Evolutionary conservation across 2,888 invertebrate genomes (phyloP), one percentile per base, ranked within the genome.

Genomic region (Meteorus cinctellus): DNA sequence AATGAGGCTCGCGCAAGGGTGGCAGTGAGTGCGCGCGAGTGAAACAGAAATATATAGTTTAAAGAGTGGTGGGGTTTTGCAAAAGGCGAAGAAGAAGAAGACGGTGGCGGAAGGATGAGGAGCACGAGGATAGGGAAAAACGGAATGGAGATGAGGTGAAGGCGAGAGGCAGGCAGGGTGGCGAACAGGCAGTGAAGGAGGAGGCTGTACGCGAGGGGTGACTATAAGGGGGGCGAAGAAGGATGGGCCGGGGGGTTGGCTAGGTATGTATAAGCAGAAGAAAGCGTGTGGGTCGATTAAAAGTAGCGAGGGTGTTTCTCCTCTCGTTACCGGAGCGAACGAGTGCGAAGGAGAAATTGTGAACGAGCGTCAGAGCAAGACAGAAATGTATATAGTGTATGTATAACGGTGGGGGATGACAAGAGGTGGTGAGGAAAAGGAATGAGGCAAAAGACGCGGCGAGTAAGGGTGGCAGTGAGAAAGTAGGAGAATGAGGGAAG

Each of bases 281-380:
- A 89, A 89, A 89, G 89, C 89, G 86, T 87, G 89, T 87, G 89
- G 89, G 89, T 89, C 89, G 89, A 89, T 89, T 89, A 89, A 89
- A 89, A 89, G 89, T 89, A 89, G 89, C 89, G 89, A 89, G 89
- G 89, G 89, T 89, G 89, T 89, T 89, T 89, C 89, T 89, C 89
- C 89, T 89, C 89, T 89, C 88, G 89, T 89, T 89, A 89, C 88
- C 86, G 84, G 84, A 84, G 86, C 85, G 85, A 82, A 82, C 83
- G 83, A 83, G 82, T 75, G 72, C 68, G 36, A 76, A 48, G 59
- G 55, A 75, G 75, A 75, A 73, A 67, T 51, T 73, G 66, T 29
- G 55, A 29, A 67, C 67, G 59, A 59, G 27, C 73, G 59, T 41
- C 60, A 62, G 66, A 60, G 67, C n/a, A 60, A 63, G 75, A 76